Base-by-base conservation (phyloP, 2,888 invertebrate genomes). In the Andrena bucephala region DNA sequence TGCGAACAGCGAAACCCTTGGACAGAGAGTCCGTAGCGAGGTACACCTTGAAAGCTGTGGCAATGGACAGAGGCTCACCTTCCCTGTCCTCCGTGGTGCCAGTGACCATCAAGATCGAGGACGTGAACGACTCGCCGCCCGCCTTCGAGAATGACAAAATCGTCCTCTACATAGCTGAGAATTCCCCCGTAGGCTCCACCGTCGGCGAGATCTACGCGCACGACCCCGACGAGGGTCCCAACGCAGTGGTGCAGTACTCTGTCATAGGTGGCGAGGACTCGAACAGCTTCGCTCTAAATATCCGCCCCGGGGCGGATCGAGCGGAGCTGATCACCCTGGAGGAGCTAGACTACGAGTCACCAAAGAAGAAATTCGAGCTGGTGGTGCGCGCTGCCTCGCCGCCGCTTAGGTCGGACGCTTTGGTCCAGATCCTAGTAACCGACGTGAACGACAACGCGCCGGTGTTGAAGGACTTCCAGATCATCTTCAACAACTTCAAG, bases 401-500 rank as follows among this genome's bases (percentile, higher is more conserved):
- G 0, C 98, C 98, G 0, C 94, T 99, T 5, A 96, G 99, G 91
- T 98, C 97, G 85, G 98, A 99, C 93, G 98, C 97, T 1, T 96
- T 97, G 88, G 97, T 99, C 0, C 97, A 98, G 92, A 96, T 99
- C 50, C 94, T 98, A 5, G 98, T 99, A 0, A 98, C 98, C 0
- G 99, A 99, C 93, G 97, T 98, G 0, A 99, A 99, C 92, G 99
- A 99, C 92, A 99, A 99, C 92, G 97, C 98, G 0, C 99, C 99
- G 0, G 95, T 97, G 87, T 94, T 99, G 89, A 97, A 97, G 89
- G 98, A 99, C 92, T 99, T 99, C 91, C 96, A 97, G 91, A 97
- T 99, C 0, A 97, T 99, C 69, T 98, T 99, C 94, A 99, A 99
- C 94, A 99, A 99, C 92, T 99, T 97, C 94, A 97, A 97, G 87